phyloP scores from a whole-genome alignment of 2,113 vertebrate species.

The Gopherus evgoodei region DNA sequence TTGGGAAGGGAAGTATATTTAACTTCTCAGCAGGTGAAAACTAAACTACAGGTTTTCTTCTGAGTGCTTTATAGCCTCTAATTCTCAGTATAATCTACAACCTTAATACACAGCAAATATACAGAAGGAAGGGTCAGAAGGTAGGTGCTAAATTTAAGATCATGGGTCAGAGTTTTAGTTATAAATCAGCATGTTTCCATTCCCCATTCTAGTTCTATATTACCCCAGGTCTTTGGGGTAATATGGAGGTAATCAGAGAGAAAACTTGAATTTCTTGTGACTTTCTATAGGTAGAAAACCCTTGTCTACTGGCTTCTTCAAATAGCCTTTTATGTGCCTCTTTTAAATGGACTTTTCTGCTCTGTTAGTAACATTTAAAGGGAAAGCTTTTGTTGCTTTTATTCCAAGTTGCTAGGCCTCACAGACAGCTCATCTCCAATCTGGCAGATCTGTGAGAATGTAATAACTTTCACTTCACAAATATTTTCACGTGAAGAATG shows the following conservation, averaged over 20 bases:
- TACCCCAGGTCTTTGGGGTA: background rate
- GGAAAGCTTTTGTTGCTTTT: background rate
- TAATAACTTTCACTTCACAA: background rate
- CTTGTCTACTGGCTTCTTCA: background rate
- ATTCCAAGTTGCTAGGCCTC: background rate
- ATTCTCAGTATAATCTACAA: background rate
- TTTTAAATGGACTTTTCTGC: background rate
- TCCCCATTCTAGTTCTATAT: background rate
- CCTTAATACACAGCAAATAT: background rate
- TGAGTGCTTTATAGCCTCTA: background rate
- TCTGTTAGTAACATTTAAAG: background rate
- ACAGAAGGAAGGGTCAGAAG: background rate
- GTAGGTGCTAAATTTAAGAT: background rate
- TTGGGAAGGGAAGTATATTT: background rate
- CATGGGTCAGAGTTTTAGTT: background rate
- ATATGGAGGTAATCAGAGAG: background rate
- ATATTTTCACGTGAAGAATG: background rate
- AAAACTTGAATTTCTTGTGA: background rate
- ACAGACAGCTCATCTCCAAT: background rate
- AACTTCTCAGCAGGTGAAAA: background rate
- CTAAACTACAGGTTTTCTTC: background rate
- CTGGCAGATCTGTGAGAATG: background rate
- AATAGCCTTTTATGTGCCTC: background rate
- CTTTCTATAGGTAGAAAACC: background rate
- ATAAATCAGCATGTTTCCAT: background rate